Evolutionary conservation across 2,113 vertebrate species (phyloP).

Genomic region (Plectropomus leopardus): DNA sequence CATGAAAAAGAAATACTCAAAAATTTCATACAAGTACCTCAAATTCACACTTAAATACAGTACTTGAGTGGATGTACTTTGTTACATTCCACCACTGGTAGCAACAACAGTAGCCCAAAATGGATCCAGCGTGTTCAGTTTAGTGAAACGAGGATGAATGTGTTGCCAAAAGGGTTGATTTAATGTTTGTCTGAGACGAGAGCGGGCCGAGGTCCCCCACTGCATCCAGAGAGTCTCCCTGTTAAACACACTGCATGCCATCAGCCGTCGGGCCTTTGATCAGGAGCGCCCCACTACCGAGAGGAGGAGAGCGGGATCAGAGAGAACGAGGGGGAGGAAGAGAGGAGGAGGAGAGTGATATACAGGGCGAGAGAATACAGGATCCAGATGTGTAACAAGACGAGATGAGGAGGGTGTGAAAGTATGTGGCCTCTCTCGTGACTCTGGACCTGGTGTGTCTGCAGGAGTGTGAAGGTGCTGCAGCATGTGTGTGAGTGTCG

Average conservation of each 20-base stretch:
- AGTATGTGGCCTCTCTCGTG: conserved; percentile 65
- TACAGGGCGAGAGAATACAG: conserved; percentile 76
- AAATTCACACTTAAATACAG: too few species aligned
- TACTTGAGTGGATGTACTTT: too few species aligned
- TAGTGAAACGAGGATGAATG: conserved; percentile 9
- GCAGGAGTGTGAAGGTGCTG: conserved; percentile 4
- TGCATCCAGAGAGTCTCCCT: conserved; percentile 52
- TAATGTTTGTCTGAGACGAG: conserved; percentile 23
- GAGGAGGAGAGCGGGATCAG: conserved; percentile 74
- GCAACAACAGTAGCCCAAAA: conserved; percentile 35
- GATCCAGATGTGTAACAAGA: conserved; percentile 80
- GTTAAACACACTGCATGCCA: conserved; percentile 73
- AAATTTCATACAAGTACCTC: too few species aligned
- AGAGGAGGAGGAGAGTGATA: conserved; percentile 69
- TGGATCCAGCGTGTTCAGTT: conserved; percentile 7
- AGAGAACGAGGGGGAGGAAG: conserved; percentile 62
- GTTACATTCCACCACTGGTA: conserved; percentile 33
- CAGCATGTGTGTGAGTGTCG: conserved; percentile 20
- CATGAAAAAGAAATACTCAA: too few species aligned
- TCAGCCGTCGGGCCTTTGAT: conserved; percentile 75
- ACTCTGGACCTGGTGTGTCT: conserved; percentile 54
- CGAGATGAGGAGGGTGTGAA: conserved; percentile 79
- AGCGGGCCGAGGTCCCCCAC: conserved; percentile 38
- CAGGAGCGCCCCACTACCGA: conserved; percentile 64
- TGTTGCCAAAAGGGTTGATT: conserved; percentile 6